These are phyloP conservation scores for Athetis lepigone DNA, from an alignment of 2,888 invertebrate species.

Conservation along the genomic window DNA sequence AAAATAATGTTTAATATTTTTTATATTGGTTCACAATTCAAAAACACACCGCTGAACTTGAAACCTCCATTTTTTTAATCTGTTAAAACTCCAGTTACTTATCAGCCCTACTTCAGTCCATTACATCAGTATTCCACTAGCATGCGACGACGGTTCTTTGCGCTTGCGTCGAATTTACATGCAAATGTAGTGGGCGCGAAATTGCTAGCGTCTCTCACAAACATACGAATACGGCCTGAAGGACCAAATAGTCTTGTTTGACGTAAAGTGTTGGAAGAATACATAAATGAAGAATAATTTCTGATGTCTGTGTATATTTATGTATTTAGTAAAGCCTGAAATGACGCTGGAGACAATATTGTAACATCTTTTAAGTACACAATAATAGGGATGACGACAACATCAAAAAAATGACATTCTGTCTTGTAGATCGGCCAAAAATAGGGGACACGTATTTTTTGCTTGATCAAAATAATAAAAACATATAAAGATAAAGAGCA, in stretches of 20 bases:
- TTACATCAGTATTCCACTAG: slow-evolving; percentile 55
- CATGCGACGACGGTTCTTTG: slow-evolving; percentile 42
- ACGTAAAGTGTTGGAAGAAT: slow-evolving; percentile 23
- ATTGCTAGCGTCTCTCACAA: slow-evolving; percentile 48
- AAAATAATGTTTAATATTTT: too few relatives aligned
- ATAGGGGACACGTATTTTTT: too few relatives aligned
- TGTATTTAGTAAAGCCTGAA: background rate
- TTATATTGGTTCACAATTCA: too few relatives aligned
- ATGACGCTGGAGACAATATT: too few relatives aligned
- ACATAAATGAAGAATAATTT: slow-evolving; percentile 16
- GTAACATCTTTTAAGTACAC: too few relatives aligned
- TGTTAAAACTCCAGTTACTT: background rate
- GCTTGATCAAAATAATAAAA: too few relatives aligned
- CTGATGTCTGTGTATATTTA: background rate
- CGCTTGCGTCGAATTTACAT: slow-evolving; percentile 66
- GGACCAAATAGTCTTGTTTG: slow-evolving; percentile 38
- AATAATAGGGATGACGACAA: too few relatives aligned
- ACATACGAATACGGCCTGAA: slow-evolving; percentile 25
- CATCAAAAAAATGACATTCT: too few relatives aligned
- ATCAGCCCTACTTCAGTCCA: slow-evolving; percentile 50
- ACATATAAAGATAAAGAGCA: too few relatives aligned
- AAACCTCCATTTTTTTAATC: background rate
- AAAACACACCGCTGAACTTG: too few relatives aligned
- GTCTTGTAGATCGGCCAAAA: too few relatives aligned
- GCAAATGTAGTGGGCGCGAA: slow-evolving; percentile 64